Base-by-base conservation (phyloP, 2,888 invertebrate genomes). In the Eilema depressum region DNA sequence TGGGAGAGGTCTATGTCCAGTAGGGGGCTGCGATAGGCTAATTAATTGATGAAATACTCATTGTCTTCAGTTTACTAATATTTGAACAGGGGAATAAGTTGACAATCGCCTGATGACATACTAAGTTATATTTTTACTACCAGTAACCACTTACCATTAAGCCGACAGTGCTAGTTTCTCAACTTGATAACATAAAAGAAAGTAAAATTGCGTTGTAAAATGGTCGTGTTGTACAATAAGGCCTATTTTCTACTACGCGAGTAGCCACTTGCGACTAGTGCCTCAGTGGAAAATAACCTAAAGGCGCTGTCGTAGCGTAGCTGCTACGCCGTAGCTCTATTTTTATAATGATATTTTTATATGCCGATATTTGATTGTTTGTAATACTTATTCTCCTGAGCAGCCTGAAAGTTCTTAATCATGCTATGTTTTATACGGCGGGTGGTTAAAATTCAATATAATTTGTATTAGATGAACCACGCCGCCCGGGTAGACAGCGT, bases 251-350 rank as follows among this genome's bases (percentile, higher is more conserved):
- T 53, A 53, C 53, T 53, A n/a, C 20, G n/a, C 8, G 53, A 53
- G 53, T 53, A n/a, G n/a, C 53, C n/a, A 53, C n/a, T 53, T 20
- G 53, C 53, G 37, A 25, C 30, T 63, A 25, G 20, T 41, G 14
- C 63, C 25, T 10, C 26, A 63, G 28, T 14, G 23, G 56, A 23
- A 7, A n/a, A 47, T 26, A 53, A 47, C 20, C 20, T 33, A 61
- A 53, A 62, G 11, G 33, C 11, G 10, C 25, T 53, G n/a, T 56
- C 25, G 33, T 56, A 62, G 12, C 68, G 53, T 56, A 62, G 61
- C 28, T 62, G 53, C 62, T 26, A 62, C 62, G 62, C 25, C 56
- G 56, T 33, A 62, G 68, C 53, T 63, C 28, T 41, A 14, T 28
- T 26, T 26, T 59, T 17, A 17, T 59, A 28, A 8, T n/a, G 8